phyloP scores from a whole-genome alignment of 2,888 invertebrate species.

The Sympetrum striolatum region DNA sequence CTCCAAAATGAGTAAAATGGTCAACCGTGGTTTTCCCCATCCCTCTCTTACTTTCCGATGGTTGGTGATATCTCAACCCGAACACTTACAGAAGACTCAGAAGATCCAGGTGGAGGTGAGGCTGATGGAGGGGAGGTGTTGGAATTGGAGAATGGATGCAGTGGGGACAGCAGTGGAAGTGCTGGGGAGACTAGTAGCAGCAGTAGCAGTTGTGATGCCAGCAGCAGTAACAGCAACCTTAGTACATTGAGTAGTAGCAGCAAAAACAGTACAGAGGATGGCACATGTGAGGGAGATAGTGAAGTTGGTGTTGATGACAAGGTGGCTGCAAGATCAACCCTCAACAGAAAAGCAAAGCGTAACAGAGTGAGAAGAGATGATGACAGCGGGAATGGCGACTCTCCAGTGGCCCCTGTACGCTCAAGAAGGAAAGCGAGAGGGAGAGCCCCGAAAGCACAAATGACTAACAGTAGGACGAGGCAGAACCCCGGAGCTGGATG shows the following conservation, averaged over 20 bases:
- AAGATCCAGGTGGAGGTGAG: constrained; percentile 57
- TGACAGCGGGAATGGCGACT: constrained; percentile 52
- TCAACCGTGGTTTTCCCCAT: not conserved
- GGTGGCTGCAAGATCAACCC: constrained; percentile 59
- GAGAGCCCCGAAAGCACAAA: constrained; percentile 46
- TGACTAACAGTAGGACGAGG: not conserved
- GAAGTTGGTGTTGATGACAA: constrained; percentile 44
- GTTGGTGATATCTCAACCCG: constrained; percentile 23
- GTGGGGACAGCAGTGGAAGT: constrained; percentile 54
- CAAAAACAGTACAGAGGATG: constrained; percentile 35
- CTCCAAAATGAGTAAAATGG: constrained; percentile 35
- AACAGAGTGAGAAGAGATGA: constrained; percentile 57
- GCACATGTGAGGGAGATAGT: constrained; percentile 17
- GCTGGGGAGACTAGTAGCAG: constrained; percentile 52
- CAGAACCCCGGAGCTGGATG: not conserved
- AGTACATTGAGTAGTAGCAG: constrained; percentile 47
- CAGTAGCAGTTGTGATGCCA: constrained; percentile 39
- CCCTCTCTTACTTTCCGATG: constrained; percentile 44
- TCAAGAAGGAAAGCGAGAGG: constrained; percentile 51
- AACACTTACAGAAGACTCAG: constrained; percentile 56
- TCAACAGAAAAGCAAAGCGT: constrained; percentile 57
- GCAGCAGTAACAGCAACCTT: constrained; percentile 20
- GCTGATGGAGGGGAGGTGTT: constrained; percentile 47
- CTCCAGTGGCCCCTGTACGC: constrained; percentile 44
- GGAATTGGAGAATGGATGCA: constrained; percentile 53